These are phyloP conservation scores for Ophioninae sp. DNA, from an alignment of 2,888 invertebrate genomes.

Conservation along the genomic window DNA sequence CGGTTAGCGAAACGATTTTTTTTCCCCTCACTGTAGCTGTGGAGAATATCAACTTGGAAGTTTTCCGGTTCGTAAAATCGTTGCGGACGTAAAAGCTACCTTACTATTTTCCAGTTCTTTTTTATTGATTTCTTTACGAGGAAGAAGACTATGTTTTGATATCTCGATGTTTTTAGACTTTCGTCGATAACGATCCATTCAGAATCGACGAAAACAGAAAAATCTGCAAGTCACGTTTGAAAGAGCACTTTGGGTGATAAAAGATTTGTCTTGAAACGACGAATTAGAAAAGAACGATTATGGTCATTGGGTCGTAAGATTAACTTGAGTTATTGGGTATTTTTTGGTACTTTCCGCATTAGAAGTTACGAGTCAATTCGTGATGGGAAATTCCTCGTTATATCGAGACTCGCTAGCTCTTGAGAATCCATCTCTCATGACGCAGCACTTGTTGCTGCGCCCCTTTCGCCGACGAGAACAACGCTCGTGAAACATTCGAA, in stretches of 20 bases:
- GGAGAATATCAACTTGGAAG: background rate
- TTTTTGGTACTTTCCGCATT: background rate
- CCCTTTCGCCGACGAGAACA: background rate
- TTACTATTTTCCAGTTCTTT: background rate
- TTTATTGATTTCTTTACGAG: background rate
- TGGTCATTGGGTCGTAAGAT: background rate
- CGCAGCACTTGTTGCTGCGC: slow-evolving; percentile 26
- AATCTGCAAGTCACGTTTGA: background rate
- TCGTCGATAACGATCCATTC: background rate
- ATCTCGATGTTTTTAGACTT: background rate
- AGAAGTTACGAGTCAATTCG: background rate
- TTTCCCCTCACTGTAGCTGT: background rate
- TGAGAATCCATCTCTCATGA: slow-evolving; percentile 18
- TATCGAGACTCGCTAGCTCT: background rate
- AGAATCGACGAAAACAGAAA: background rate
- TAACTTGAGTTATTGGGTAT: background rate
- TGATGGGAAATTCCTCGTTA: background rate
- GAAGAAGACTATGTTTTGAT: background rate
- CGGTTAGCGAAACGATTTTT: background rate
- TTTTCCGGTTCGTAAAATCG: background rate
- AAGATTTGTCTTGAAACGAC: background rate
- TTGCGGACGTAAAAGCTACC: background rate
- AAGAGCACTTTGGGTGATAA: background rate
- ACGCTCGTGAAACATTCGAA: slow-evolving; percentile 8
- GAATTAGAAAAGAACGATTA: background rate